These are phyloP conservation scores for Echinometra lucunter DNA, from an alignment of 53 echinoderm and acorn worm genomes.

Conservation along the genomic window DNA sequence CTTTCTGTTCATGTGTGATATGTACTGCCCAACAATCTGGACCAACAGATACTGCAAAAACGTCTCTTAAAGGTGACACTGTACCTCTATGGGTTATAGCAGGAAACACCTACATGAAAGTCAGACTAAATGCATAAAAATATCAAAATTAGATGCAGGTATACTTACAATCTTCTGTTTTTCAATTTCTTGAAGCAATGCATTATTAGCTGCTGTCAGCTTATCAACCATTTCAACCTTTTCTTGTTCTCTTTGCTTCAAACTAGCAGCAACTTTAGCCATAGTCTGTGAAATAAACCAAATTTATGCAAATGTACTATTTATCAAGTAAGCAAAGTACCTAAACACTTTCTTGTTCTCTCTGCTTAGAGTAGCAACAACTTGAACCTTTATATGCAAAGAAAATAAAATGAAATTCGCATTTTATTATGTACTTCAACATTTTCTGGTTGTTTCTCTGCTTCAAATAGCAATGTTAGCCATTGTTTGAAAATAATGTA, in stretches of 20 bases:
- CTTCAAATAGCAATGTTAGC: not conserved
- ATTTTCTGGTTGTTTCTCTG: too few species aligned
- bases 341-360: not conserved
- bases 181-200: slow-evolving; percentile 55
- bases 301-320: not conserved
- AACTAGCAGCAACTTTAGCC: slow-evolving; percentile 86
- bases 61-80: too few species aligned
- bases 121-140: too few species aligned
- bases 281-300: slow-evolving; percentile 75
- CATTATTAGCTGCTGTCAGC: slow-evolving; percentile 73
- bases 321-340: not conserved
- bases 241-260: slow-evolving; percentile 91
- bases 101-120: too few species aligned
- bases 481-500: not conserved
- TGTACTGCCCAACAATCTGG: too few species aligned
- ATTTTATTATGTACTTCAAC: too few species aligned
- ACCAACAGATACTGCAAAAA: too few species aligned
- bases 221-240: slow-evolving; percentile 77
- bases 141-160: not conserved
- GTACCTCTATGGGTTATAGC: too few species aligned
- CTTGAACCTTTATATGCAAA: too few species aligned
- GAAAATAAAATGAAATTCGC: too few species aligned
- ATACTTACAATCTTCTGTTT: slow-evolving; percentile 41
- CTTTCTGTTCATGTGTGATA: too few species aligned
- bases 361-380: not conserved